A percentile compares a stretch with the other conserved stretches of the same genome.
Conservation (phyloP, 2,888 invertebrate species). For the Cinara cedri region DNA sequence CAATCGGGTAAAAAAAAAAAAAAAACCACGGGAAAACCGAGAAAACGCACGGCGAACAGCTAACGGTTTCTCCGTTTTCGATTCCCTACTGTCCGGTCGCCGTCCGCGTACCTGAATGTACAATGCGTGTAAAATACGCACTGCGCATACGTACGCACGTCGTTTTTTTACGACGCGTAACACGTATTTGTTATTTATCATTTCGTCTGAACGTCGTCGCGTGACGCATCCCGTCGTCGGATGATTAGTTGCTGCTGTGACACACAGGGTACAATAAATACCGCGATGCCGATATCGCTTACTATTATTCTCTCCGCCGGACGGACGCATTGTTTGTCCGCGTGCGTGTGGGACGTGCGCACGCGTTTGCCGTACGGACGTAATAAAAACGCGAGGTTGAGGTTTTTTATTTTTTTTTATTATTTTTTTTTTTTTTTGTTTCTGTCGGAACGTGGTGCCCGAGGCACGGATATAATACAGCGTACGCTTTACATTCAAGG, state of each 20-base stretch:
- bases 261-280: too few relatives aligned
- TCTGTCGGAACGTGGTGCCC: slow-evolving; percentile 17
- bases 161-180: background rate
- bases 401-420: slow-evolving; percentile 2
- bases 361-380: background rate
- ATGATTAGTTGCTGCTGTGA: slow-evolving; percentile 28
- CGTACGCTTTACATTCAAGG: too few relatives aligned
- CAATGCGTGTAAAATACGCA: too few relatives aligned
- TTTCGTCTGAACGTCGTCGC: background rate
- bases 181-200: background rate
- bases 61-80: too few relatives aligned
- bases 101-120: too few relatives aligned
- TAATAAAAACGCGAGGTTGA: slow-evolving; percentile 31
- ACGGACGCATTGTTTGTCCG: slow-evolving; percentile 11
- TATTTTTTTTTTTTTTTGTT: background rate
- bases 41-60: too few relatives aligned
- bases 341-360: background rate
- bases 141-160: background rate
- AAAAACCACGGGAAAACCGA: too few relatives aligned
- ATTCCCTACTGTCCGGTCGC: too few relatives aligned
- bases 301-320: background rate
- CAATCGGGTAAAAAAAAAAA: too few relatives aligned
- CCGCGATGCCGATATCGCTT: background rate
- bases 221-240: background rate
- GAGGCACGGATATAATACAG: background rate